Base-by-base conservation (phyloP, 2,113 vertebrate species). In the Morone chrysops region DNA sequence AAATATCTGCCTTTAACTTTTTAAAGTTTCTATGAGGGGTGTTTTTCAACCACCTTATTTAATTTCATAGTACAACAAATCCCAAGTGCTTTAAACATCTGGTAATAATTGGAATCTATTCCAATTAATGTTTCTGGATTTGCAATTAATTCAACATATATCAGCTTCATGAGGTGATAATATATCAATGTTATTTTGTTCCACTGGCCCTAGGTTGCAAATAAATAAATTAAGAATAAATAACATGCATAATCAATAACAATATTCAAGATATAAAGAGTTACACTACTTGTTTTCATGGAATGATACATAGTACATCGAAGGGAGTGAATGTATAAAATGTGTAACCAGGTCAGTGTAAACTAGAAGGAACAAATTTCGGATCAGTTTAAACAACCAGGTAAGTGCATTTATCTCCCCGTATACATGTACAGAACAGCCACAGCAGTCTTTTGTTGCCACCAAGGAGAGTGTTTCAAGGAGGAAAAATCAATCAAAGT, bases 401-500 rank as follows among this genome's bases (percentile, higher is more conserved):
- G 12, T 75, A 53, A 61, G 59, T 70, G 75, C 18, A 53, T 88
- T 69, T 63, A 76, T 92, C 69, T 83, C 68, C 67, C 13, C 60
- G 38, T 70, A 69, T 62, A 45, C 61, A 81, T 76, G 60, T 51
- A 40, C 25, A 59, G 40, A 73, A 48, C 54, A 73, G 48, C 71
- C 53, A 48, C 38, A 76, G 75, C 8, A 41, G 51, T 61, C 53
- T 78, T 73, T 74, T 80, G 5, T 79, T 81, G 75, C 61, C 54
- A 73, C 43, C 72, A n/a, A 54, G 67, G 74, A 84, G 83, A 84
- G 48, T 69, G 79, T 70, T 70, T 87, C 66, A 10, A 13, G 68
- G 59, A 75, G 78, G 74, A 47, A 83, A 79, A 89, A 88, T 90
- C 88, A 89, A 91, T 92, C 84, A 87, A 88, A 82, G 86, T 84